Conservation (phyloP, 2,797 vertebrate species). For the Myotis findleyi region DNA sequence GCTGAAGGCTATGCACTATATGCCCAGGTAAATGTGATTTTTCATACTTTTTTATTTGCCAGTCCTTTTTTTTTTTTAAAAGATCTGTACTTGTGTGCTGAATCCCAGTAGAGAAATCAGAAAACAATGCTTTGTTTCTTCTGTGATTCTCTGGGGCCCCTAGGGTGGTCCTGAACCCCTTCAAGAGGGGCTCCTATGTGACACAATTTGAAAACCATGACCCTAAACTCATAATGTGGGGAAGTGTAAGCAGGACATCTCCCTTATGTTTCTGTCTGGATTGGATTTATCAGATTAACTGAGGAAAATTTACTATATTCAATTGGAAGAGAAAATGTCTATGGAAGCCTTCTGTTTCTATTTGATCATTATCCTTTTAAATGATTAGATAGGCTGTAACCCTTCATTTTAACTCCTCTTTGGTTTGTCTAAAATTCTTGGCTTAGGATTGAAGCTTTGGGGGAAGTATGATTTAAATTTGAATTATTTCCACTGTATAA, state of each 20-base stretch:
- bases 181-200: not conserved
- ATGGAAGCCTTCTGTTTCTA: not conserved
- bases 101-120: not conserved
- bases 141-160: not conserved
- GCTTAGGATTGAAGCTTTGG: conserved; percentile 25
- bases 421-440: conserved; percentile 46
- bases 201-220: not conserved
- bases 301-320: not conserved
- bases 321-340: not conserved
- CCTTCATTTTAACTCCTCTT: not conserved
- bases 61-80: not conserved
- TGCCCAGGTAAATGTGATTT: conserved; percentile 92
- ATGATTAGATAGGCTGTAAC: not conserved
- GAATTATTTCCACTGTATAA: conserved; percentile 15
- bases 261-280: conserved; percentile 1
- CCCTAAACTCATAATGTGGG: not conserved
- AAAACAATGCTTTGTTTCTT: not conserved
- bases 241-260: not conserved
- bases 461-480: conserved; percentile 17
- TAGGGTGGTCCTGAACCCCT: not conserved
- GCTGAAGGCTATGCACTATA: conserved; percentile 98
- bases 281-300: not conserved
- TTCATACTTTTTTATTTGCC: not conserved
- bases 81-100: not conserved
- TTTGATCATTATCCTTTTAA: not conserved